Evolutionary conservation across 1,140 invertebrate genomes (phyloP), one percentile per base, ranked within the genome.

Genomic region (Drosophila simulans): DNA sequence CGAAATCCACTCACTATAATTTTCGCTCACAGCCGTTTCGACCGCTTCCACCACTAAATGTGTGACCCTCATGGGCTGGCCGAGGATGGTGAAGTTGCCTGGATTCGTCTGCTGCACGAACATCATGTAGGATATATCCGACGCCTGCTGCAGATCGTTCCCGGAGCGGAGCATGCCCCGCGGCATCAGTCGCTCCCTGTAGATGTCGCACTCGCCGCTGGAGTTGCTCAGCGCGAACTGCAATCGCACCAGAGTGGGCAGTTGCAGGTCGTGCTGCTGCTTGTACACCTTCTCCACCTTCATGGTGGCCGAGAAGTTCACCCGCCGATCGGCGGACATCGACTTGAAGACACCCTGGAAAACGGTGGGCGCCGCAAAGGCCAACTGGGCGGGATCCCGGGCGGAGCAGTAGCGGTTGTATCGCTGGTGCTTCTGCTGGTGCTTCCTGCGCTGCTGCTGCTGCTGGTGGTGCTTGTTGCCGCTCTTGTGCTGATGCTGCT

Each of bases 271-370:
- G 45, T 92, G 80, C 71, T 94, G 93, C 77, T 94, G 94, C 85
- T 95, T 95, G 85, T 94, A 94, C 53, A 95, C 94, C 35, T 94
- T 92, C 72, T 94, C 93, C 51, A 95, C 95, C 80, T 95, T 94
- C 91, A 95, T 95, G 13, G 95, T 95, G 62, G 94, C 95, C 46
- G 94, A 94, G 92, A 95, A 95, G 78, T 93, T 94, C 34, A 93
- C 91, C 34, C 93, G 93, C 20, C 93, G 92, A 58, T 93, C 90
- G 27, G 93, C 93, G 52, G 94, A 94, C 93, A 94, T 94, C 35
- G 95, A 95, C 15, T 94, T 93, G 17, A 94, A 94, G 80, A 95
- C 95, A 27, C 94, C 95, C 91, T 94, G 94, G 91, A 95, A 95
- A 13, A 95, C 94, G 10, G 94, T 94, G 53, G 94, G 94, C 62